Base-by-base conservation (phyloP, 2,888 invertebrate genomes). In the Scrobipalpa costella region DNA sequence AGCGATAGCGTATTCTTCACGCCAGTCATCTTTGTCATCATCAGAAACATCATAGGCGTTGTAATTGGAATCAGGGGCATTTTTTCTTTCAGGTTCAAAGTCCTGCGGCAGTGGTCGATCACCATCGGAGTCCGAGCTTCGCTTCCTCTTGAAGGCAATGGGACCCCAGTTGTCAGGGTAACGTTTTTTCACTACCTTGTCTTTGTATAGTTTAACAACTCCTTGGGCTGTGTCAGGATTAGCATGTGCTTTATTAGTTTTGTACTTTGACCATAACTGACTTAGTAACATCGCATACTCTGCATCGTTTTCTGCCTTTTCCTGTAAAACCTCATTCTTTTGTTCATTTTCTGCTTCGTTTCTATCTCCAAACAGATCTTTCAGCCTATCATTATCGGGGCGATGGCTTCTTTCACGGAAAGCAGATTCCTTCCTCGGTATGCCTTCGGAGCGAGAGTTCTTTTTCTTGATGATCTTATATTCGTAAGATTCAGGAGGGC, bases 201-300 rank as follows among this genome's bases (percentile, higher is more conserved):
- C 90, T 67, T 91, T 92, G 65, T 86, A 90, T 38, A 91, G 73
- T 71, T 88, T 88, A 0, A 90, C 86, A 5, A 91, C 80, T n/a
- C 91, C 91, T 75, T 89, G 88, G 17, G 80, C 81, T 27, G 77
- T 75, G 58, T 89, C 84, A 64, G 81, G 66, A 68, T 85, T 79
- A 7, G 70, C 69, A 67, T 91, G 87, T 57, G 72, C 79, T 70
- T 86, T 88, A 62, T 86, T 84, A 60, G 85, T 88, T 74, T 92
- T 92, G 71, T 93, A 93, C 74, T 93, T 93, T 36, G 92, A 90
- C 92, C 93, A 94, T 9, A 94, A 81, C 68, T 93, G 90, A 62
- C 92, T 88, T 57, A 94, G 75, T 19, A 93, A 81, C 55, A 92
- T 81, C 7, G 92, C 88, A 71, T 93, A 94, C 69, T 93, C 92